Percentiles rank a stretch among this genome's conserved stretches.
These are phyloP conservation scores for Omphaloscelis lunosa DNA, from an alignment of 2,888 invertebrate species.

Conservation along the genomic window DNA sequence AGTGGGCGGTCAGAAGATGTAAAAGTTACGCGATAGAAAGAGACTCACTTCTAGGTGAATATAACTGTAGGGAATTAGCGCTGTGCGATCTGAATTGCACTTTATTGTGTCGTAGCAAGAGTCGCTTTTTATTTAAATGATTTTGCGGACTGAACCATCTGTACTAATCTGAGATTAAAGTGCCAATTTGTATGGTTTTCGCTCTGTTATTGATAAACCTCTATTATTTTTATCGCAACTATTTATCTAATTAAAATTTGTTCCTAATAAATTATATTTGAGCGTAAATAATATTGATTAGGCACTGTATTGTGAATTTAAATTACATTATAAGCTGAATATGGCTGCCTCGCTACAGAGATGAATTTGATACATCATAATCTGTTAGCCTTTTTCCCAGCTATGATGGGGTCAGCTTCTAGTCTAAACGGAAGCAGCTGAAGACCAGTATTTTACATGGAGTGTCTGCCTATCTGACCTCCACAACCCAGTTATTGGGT, in stretches of 20 bases:
- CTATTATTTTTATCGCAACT: constrained; percentile 16
- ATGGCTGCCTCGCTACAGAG: no score
- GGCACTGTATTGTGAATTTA: not conserved
- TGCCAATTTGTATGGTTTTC: constrained; percentile 20
- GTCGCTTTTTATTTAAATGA: no score
- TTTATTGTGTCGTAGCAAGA: no score
- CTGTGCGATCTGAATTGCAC: no score
- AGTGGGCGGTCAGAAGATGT: no score
- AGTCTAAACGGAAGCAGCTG: not conserved
- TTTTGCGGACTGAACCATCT: no score
- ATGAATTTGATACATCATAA: not conserved
- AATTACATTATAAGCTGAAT: not conserved
- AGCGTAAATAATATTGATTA: not conserved
- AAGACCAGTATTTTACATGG: not conserved
- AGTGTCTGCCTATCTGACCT: no score
- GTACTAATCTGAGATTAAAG: not conserved
- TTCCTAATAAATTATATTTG: constrained; percentile 19
- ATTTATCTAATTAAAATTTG: constrained; percentile 18
- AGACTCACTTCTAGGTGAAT: no score
- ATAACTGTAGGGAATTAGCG: no score
- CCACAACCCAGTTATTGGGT: not conserved
- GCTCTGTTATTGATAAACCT: constrained; percentile 16
- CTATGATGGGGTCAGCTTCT: not conserved
- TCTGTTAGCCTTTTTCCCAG: no score
- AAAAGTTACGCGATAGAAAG: no score